Evolutionary conservation across 92 coral and sea anemone species (phyloP).

Genomic region (Umimayanthus kanabou): DNA sequence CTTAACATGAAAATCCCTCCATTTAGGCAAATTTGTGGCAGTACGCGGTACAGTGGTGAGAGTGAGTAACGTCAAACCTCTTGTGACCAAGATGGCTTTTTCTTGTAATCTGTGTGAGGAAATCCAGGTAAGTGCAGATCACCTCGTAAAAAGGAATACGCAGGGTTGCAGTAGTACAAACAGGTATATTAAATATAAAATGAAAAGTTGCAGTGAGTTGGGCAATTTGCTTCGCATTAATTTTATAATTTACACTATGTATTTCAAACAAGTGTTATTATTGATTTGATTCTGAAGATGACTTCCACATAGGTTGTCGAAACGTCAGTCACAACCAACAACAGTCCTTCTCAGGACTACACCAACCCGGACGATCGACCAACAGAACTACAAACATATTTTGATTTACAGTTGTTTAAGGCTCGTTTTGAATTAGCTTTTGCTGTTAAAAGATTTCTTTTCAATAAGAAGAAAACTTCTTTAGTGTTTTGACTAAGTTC

Average conservation of each 20-base stretch:
- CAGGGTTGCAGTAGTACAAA: neutral
- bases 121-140: constrained; percentile 60
- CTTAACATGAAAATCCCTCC: too few species aligned
- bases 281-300: too few species aligned
- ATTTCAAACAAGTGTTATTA: neutral
- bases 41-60: constrained; percentile 96
- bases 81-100: constrained; percentile 95
- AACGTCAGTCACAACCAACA: too few species aligned
- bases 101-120: constrained; percentile 87
- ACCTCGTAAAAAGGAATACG: neutral
- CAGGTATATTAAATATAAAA: too few species aligned
- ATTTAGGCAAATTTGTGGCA: constrained; percentile 90
- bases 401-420: neutral
- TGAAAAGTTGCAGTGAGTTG: too few species aligned
- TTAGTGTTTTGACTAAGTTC: neutral
- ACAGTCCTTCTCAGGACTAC: too few species aligned
- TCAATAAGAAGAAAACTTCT: neutral
- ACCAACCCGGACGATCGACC: too few species aligned
- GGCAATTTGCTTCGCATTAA: too few species aligned
- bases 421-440: neutral
- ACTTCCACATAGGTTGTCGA: too few species aligned
- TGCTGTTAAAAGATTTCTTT: neutral
- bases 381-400: too few species aligned
- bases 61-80: constrained; percentile 92
- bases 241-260: neutral